Conservation (phyloP, 2,888 invertebrate species). For the Strigamia maritima region DNA sequence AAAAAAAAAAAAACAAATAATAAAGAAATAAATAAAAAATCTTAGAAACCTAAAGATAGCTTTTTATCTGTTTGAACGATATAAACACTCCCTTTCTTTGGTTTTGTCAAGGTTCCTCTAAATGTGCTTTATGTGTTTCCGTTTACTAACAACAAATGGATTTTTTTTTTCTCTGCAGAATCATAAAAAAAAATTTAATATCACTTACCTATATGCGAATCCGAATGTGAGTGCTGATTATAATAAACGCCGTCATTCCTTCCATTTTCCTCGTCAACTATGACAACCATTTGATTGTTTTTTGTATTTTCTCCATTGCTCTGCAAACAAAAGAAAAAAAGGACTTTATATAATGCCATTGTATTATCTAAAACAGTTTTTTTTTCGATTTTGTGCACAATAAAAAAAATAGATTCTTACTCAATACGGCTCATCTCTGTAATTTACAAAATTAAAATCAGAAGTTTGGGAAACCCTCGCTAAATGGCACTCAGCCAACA, state of each 20-base stretch:
- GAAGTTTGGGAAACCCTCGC: neutral
- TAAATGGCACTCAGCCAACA: slow-evolving; percentile 20
- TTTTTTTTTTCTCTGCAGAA: neutral
- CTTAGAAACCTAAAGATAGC: neutral
- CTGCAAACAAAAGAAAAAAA: neutral
- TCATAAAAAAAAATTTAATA: neutral
- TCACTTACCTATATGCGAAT: neutral
- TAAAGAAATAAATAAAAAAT: neutral
- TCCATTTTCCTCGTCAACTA: neutral
- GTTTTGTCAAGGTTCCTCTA: neutral
- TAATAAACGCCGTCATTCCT: neutral
- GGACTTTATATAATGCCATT: neutral
- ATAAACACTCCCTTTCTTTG: neutral
- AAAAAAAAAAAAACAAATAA: neutral
- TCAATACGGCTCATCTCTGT: neutral
- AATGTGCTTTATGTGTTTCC: neutral
- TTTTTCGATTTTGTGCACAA: neutral
- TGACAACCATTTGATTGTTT: slow-evolving; percentile 8
- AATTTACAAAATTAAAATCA: slow-evolving; percentile 22
- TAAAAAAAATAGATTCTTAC: neutral
- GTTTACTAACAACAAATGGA: neutral
- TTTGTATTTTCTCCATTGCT: slow-evolving; percentile 1
- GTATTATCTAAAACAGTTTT: neutral
- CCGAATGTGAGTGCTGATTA: neutral
- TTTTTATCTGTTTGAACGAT: neutral